Conservation (phyloP, 2,797 vertebrate species). For the Pristis pectinata region DNA sequence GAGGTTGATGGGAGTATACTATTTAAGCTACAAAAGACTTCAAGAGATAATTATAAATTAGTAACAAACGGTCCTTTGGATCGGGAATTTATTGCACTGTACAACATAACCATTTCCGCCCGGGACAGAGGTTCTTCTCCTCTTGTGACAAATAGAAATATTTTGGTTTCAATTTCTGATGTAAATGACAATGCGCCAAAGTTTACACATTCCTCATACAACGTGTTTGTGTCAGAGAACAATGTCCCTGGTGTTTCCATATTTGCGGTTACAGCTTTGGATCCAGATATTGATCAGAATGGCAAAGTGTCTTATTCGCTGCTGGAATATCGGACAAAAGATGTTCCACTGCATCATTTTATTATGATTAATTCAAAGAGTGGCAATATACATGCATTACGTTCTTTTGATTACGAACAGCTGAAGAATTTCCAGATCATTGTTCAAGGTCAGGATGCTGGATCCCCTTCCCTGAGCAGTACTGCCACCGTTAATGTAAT, state of each 20-base stretch:
- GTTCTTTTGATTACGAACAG: slow-evolving; percentile 57
- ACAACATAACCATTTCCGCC: slow-evolving; percentile 5
- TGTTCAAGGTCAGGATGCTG: slow-evolving; percentile 30
- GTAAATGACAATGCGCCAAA: slow-evolving; percentile 15
- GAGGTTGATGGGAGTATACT: slow-evolving; percentile 74
- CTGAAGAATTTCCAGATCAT: slow-evolving; percentile 19
- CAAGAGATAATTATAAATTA: background rate
- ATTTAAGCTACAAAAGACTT: slow-evolving; percentile 61
- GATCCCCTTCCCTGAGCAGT: slow-evolving; percentile 15
- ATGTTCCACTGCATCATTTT: slow-evolving; percentile 44
- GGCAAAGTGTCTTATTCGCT: background rate
- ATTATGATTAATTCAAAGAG: slow-evolving; percentile 52
- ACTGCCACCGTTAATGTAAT: slow-evolving; percentile 22
- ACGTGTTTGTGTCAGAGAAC: slow-evolving; percentile 18
- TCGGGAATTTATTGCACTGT: background rate
- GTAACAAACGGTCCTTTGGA: background rate
- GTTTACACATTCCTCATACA: background rate
- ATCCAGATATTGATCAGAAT: background rate
- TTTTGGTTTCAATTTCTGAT: background rate
- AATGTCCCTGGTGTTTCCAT: background rate
- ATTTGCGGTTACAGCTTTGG: background rate
- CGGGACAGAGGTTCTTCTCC: background rate
- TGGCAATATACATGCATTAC: slow-evolving; percentile 50
- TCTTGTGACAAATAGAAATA: background rate
- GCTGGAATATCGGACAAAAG: background rate